These are phyloP conservation scores for Carcharodon carcharias DNA, from an alignment of 2,797 vertebrate species.

Conservation along the genomic window DNA sequence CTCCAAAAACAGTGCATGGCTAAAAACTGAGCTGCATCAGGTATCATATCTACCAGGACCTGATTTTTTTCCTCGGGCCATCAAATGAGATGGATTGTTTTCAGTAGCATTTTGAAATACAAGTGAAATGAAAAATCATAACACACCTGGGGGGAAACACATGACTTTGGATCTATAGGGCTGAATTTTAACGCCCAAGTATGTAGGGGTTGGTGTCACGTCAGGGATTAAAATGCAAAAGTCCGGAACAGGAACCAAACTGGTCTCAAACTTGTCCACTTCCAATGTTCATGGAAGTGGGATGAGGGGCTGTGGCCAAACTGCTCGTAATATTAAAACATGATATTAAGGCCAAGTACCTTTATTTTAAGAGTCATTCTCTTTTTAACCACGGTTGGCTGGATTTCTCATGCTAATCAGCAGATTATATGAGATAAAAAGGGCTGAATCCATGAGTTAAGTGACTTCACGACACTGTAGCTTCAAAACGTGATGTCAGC, in stretches of 20 bases:
- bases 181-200: no score
- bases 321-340: not conserved
- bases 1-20: not conserved
- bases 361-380: no score
- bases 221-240: not conserved
- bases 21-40: not conserved
- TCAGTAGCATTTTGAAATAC: not conserved
- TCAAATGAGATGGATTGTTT: not conserved
- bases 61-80: not conserved
- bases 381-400: no score
- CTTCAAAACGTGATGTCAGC: no score
- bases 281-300: not conserved
- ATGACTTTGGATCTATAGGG: not conserved
- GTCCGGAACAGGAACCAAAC: not conserved
- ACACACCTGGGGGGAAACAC: not conserved
- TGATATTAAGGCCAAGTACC: not conserved
- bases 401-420: no score
- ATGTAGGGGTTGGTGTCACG: not conserved
- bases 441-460: no score
- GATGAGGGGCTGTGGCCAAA: not conserved
- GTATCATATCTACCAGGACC: not conserved
- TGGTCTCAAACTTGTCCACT: not conserved
- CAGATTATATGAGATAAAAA: no score
- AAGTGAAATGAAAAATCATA: not conserved
- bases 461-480: no score